Evolutionary conservation across 2,113 vertebrate species (phyloP), one percentile per base, ranked within the genome.

Genomic region (Glaucomys volans): DNA sequence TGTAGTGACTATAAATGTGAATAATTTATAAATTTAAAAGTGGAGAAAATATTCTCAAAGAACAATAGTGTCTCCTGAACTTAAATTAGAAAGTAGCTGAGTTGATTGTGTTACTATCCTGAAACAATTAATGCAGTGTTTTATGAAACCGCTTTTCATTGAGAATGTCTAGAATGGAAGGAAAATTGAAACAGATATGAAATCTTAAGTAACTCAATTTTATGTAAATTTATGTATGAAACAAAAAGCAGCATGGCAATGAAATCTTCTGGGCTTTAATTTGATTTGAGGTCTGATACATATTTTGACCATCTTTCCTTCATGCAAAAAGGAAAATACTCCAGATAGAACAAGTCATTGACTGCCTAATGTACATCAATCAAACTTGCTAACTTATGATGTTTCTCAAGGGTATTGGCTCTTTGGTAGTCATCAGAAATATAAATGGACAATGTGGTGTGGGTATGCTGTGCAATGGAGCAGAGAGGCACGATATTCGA

Each of bases 201-300:
- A 97, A 97, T 96, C 95, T 97, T 94, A 97, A 97, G 94, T 95
- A 96, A 97, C 95, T 96, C 91, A 84, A 94, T 96, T 96, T 97
- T 97, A 97, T 98, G 98, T 98, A 97, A 98, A 98, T 98, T 97
- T 98, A 97, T 97, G 96, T 97, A 96, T 98, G 97, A 96, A 97
- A 97, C 97, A 98, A 95, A 97, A 95, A 71, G 37, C 88, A 89
- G 42, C 72, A 57, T 50, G 92, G 77, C 57, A 83, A 42, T 95
- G 86, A 97, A 98, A 95, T 96, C 77, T 95, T 77, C 85, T 76
- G 50, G 97, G 97, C 85, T 42, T 86, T 97, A 84, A 91, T 97
- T 96, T 96, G 17, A 37, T 96, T 95, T 91, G 12, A 93, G 94
- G 50, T 81, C 95, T 97, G 97, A 97, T 97, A 97, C 97, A 98